A percentile compares a stretch with the other conserved stretches of the same genome.
Evolutionary conservation across 92 coral and sea anemone species (phyloP).

Genomic region (Paragorgia papillata): DNA sequence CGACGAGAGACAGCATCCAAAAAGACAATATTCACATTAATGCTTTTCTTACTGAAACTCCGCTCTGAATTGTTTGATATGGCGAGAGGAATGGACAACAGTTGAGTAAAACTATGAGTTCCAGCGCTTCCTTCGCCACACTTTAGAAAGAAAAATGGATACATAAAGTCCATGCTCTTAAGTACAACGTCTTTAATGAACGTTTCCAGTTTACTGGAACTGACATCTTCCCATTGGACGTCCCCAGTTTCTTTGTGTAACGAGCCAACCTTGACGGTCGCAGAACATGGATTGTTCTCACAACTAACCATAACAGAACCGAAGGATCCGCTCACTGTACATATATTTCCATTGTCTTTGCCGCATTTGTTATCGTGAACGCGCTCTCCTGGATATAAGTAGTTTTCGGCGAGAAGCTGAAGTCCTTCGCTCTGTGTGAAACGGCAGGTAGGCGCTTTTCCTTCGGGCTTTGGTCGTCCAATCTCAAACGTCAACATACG

Average conservation of each 20-base stretch:
- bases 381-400: conserved; percentile 8
- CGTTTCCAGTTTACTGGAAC: conserved; percentile 26
- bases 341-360: background rate
- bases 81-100: conserved; percentile 9
- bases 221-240: conserved; percentile 38
- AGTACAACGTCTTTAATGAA: conserved; percentile 30
- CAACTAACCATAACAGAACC: conserved; percentile 35
- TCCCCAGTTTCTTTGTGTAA: conserved; percentile 24
- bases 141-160: conserved; percentile 30
- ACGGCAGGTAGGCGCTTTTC: conserved; percentile 23
- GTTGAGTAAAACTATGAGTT: background rate
- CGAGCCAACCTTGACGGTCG: conserved; percentile 23
- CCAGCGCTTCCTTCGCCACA: background rate
- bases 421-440: conserved; percentile 46
- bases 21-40: conserved; percentile 76
- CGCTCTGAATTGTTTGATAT: conserved; percentile 21
- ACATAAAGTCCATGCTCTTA: conserved; percentile 13
- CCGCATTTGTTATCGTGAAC: background rate
- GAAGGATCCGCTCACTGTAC: conserved; percentile 10
- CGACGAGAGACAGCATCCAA: conserved; percentile 82
- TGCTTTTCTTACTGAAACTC: conserved; percentile 24
- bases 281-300: conserved; percentile 49
- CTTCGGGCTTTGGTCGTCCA: conserved; percentile 37
- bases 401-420: conserved; percentile 22
- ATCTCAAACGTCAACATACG: conserved; percentile 41